Conservation (phyloP, 2,113 vertebrate species). For the Thamnophis sirtalis region DNA sequence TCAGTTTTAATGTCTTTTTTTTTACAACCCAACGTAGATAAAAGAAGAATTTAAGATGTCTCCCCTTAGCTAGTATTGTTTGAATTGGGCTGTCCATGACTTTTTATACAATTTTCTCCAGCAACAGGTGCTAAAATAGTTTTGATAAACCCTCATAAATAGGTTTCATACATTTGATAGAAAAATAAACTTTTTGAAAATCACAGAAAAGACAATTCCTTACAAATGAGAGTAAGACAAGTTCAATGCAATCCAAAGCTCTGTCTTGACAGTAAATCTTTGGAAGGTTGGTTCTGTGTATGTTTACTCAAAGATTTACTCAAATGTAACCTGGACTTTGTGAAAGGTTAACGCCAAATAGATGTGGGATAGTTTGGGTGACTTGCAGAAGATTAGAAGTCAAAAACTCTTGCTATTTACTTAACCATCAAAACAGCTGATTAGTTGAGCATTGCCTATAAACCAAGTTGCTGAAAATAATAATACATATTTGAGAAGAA, state of each 20-base stretch:
- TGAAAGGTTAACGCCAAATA: not conserved
- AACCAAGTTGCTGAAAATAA: not conserved
- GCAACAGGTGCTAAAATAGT: not conserved
- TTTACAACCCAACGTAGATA: not conserved
- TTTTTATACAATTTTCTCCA: not conserved
- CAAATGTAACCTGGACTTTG: not conserved
- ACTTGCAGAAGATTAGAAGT: not conserved
- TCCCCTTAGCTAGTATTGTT: no score
- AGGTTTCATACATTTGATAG: not conserved
- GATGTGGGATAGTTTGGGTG: not conserved
- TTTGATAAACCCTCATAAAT: not conserved
- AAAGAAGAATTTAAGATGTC: not conserved
- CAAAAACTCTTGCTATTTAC: not conserved
- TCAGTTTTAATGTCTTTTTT: no score
- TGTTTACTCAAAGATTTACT: not conserved
- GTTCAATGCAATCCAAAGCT: not conserved
- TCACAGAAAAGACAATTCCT: not conserved
- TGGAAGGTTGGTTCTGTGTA: not conserved
- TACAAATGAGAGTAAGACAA: not conserved
- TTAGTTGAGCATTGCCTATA: not conserved
- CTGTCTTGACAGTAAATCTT: not conserved
- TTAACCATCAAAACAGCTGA: not conserved
- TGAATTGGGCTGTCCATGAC: not conserved
- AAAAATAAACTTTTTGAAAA: not conserved
- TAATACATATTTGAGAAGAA: not conserved